Evolutionary conservation across 2,113 vertebrate species (phyloP), one percentile per base, ranked within the genome.

Genomic region (Oreocharis arfaki): DNA sequence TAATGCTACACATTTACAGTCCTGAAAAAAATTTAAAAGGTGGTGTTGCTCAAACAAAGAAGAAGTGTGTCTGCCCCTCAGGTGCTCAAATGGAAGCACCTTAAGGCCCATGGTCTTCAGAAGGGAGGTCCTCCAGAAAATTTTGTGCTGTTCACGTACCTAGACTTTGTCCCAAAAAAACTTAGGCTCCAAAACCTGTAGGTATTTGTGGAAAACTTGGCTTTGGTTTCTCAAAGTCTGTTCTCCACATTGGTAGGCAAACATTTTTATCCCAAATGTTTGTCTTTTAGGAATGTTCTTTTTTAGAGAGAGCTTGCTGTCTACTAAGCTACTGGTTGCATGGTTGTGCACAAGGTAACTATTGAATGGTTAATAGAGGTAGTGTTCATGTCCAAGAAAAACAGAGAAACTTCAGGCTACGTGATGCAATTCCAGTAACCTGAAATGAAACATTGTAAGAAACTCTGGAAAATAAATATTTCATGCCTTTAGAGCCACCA

Each of bases 391-490:
- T 61, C 49, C 6, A 33, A 60, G 69, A 86, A 89, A 90, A 82
- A 60, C 23, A 84, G 74, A 27, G 56, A 86, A 85, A 71, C 60
- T 46, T 89, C 22, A 10, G 71, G 42, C 77, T 89, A 19, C 69
- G 33, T 76, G 42, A 59, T 69, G 37, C 75, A 52, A 67, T 90
- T 92, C 74, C 53, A 87, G 15, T 79, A 76, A 93, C 42, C 71
- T 89, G 84, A 87, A 93, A 39, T 73, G 61, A 35, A 55, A 78
- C 79, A 57, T 60, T 90, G 15, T 90, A 85, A 63, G 44, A 49
- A 46, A 57, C 10, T 55, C 42, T 77, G 53, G 86, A 69, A 77
- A 57, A 69, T 19, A 70, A 76, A 6, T 46, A 26, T 52, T 87
- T 86, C 24, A 21, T 59, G 33, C 17, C 33, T 55, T 37, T 56